phyloP scores from a whole-genome alignment of 2,888 invertebrate species.

The Macrophya annulata region DNA sequence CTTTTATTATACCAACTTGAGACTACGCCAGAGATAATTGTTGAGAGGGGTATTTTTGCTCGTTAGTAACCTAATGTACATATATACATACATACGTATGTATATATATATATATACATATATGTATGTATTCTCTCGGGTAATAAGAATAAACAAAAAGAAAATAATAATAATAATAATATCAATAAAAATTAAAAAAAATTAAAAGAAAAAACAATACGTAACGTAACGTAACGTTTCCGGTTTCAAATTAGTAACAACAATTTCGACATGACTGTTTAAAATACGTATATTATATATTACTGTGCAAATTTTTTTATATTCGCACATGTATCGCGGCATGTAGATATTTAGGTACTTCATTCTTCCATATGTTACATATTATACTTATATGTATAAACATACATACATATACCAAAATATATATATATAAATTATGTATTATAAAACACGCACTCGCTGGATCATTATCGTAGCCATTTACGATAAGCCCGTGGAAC shows the following conservation, averaged over 20 bases:
- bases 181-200: not conserved
- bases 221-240: no score
- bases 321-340: no score
- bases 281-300: not conserved
- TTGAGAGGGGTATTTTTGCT: not conserved
- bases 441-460: not conserved
- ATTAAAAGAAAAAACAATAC: no score
- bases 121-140: not conserved
- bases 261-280: not conserved
- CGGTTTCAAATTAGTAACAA: not conserved
- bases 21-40: not conserved
- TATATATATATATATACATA: no score
- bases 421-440: not conserved
- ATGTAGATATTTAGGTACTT: no score
- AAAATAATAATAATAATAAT: not conserved
- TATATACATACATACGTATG: no score
- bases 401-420: not conserved
- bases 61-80: slow-evolving; percentile 1
- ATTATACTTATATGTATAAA: not conserved
- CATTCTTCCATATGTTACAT: no score
- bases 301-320: not conserved
- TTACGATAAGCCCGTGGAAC: slow-evolving; percentile 8
- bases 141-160: not conserved
- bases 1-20: not conserved
- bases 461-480: slow-evolving; percentile 23